Evolutionary conservation across 1,140 invertebrate species (phyloP).

Genomic region (Andrena cerasifolii): DNA sequence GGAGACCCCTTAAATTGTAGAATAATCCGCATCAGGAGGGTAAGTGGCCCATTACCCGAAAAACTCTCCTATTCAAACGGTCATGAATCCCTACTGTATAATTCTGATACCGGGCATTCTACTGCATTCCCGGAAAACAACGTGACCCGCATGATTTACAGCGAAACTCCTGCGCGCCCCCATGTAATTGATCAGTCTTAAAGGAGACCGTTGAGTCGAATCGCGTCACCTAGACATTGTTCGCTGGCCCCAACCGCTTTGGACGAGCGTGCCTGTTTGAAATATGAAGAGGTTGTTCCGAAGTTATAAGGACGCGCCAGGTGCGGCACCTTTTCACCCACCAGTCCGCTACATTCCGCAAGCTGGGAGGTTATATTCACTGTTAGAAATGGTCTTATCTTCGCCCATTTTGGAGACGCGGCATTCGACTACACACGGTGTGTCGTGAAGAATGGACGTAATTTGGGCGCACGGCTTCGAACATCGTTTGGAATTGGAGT

Average conservation of each 20-base stretch:
- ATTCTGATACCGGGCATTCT: no score
- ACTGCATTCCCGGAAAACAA: no score
- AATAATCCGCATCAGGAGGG: no score
- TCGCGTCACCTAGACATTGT: not conserved
- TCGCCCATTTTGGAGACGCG: conserved; percentile 17
- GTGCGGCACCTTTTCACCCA: conserved; percentile 36
- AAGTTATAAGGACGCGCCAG: conserved; percentile 57
- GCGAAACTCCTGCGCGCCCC: not conserved
- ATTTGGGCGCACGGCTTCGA: not conserved
- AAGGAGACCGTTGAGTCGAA: conserved; percentile 2
- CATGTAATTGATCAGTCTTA: conserved; percentile 1
- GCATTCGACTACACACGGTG: conserved; percentile 10
- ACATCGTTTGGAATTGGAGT: not conserved
- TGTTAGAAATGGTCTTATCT: conserved; percentile 26
- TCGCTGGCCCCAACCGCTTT: not conserved
- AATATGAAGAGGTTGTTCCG: conserved; percentile 54
- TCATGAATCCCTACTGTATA: no score
- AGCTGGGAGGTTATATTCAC: conserved; percentile 25
- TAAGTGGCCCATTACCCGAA: no score
- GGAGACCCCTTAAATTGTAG: no score
- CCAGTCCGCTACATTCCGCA: conserved; percentile 17
- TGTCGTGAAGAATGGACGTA: conserved; percentile 14
- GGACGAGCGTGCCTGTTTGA: conserved; percentile 26
- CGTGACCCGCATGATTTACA: conserved; percentile 18
- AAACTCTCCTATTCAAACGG: no score